Conservation (phyloP, 2,113 vertebrate species). For the Paradoxurus hermaphroditus region DNA sequence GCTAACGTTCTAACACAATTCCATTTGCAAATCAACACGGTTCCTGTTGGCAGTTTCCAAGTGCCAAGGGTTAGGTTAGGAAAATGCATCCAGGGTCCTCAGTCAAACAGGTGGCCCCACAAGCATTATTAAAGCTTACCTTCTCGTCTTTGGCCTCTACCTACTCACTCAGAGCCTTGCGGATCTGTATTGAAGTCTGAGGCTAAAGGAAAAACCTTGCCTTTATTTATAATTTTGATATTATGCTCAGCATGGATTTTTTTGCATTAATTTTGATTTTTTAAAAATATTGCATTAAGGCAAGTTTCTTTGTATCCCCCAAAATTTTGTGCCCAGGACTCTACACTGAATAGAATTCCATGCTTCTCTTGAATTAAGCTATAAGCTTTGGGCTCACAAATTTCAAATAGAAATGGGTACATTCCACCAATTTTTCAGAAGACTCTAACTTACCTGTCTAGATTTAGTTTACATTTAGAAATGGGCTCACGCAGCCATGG, state of each 20-base stretch:
- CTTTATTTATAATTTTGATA: not conserved
- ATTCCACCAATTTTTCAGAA: not conserved
- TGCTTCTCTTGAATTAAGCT: not conserved
- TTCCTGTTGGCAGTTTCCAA: not conserved
- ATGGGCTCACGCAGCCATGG: not conserved
- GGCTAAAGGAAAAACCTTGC: not conserved
- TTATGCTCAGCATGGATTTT: not conserved
- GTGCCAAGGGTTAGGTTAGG: not conserved
- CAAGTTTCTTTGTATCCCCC: not conserved
- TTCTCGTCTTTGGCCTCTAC: not conserved
- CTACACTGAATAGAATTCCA: not conserved
- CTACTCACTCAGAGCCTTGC: not conserved
- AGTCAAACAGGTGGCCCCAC: fast-evolving
- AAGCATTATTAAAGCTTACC: fast-evolving
- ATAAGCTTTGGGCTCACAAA: not conserved
- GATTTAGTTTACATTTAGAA: not conserved
- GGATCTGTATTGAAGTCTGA: not conserved
- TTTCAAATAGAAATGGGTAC: not conserved
- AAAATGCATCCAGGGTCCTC: too few species aligned
- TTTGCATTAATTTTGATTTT: not conserved
- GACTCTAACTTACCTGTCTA: not conserved
- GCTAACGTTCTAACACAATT: not conserved
- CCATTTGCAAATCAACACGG: not conserved
- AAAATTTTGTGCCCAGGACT: not conserved
- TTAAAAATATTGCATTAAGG: not conserved